Evolutionary conservation across 64 coral and sea anemone species (phyloP).

Genomic region (Porites australiensis): DNA sequence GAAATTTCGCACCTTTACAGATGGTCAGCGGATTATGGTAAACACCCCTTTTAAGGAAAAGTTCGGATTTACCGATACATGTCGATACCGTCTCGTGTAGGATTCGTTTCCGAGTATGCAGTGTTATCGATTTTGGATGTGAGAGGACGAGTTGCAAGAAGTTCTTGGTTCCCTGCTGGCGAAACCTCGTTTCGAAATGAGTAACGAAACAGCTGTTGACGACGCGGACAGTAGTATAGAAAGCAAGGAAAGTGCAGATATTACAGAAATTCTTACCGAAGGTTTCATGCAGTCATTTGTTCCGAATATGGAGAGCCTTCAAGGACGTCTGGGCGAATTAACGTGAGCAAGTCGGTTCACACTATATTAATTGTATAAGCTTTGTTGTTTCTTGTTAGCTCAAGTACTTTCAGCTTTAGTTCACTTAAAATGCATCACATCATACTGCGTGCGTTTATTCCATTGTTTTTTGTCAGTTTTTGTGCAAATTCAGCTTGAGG

Average conservation of each 20-base stretch:
- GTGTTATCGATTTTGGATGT: not conserved
- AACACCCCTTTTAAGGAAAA: slow-evolving; percentile 35
- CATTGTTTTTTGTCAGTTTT: no score
- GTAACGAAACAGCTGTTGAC: not conserved
- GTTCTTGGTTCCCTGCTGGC: no score
- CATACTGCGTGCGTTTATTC: no score
- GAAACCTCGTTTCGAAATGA: slow-evolving; percentile 14
- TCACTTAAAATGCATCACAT: no score
- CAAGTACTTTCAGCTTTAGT: no score
- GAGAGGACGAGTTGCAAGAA: no score
- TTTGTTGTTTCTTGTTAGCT: no score
- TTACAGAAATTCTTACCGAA: slow-evolving; percentile 75
- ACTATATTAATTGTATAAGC: no score
- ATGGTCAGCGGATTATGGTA: slow-evolving; percentile 51
- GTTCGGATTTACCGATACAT: not conserved
- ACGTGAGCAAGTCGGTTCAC: slow-evolving; percentile 54
- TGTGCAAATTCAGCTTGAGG: no score
- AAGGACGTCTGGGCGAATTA: slow-evolving; percentile 73
- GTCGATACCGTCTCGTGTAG: slow-evolving; percentile 5
- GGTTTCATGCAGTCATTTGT: slow-evolving; percentile 79
- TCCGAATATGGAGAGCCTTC: slow-evolving; percentile 76
- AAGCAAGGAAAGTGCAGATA: not conserved
- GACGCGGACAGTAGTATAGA: not conserved
- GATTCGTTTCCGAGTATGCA: not conserved
- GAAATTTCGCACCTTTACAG: slow-evolving; percentile 39